Conservation (phyloP, 2,797 vertebrate genomes). For the Myotis pilosus region DNA sequence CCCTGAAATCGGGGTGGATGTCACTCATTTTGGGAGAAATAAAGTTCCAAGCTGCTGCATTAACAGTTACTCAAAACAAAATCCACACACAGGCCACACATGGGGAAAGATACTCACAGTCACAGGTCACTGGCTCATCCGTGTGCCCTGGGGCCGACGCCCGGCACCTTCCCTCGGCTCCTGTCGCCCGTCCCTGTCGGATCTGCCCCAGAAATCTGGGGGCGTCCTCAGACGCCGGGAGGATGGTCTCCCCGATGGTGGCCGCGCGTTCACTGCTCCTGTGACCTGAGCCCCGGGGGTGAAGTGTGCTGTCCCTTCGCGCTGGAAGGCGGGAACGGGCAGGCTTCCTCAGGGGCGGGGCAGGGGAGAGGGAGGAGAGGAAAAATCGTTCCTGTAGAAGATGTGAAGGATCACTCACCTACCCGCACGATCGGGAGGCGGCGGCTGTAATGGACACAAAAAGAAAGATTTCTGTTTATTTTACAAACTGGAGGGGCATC, state of each 20-base stretch:
- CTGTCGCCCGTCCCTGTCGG: not conserved
- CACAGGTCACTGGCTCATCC: not conserved
- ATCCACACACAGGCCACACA: no score
- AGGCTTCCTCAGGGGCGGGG: slow-evolving; percentile 17
- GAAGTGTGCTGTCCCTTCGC: slow-evolving; percentile 38
- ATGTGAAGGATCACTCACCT: not conserved
- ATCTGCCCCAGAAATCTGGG: not conserved
- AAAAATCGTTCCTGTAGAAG: not conserved
- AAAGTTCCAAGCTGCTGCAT: not conserved
- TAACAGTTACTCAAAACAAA: not conserved
- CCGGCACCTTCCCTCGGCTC: not conserved
- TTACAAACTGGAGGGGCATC: not conserved
- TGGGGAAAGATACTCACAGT: no score
- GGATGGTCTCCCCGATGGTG: not conserved
- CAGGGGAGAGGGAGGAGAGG: not conserved
- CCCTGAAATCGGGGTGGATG: no score
- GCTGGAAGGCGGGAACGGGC: slow-evolving; percentile 34
- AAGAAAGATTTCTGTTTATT: slow-evolving; percentile 53
- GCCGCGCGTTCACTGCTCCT: slow-evolving; percentile 14
- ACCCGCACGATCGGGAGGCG: slow-evolving; percentile 8
- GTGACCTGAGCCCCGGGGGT: not conserved
- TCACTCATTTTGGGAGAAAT: not conserved
- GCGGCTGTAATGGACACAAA: not conserved
- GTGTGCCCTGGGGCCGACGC: no score
- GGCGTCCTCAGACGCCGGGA: not conserved